Conservation (phyloP, 2,888 invertebrate genomes). For the Apamea epomidion region DNA sequence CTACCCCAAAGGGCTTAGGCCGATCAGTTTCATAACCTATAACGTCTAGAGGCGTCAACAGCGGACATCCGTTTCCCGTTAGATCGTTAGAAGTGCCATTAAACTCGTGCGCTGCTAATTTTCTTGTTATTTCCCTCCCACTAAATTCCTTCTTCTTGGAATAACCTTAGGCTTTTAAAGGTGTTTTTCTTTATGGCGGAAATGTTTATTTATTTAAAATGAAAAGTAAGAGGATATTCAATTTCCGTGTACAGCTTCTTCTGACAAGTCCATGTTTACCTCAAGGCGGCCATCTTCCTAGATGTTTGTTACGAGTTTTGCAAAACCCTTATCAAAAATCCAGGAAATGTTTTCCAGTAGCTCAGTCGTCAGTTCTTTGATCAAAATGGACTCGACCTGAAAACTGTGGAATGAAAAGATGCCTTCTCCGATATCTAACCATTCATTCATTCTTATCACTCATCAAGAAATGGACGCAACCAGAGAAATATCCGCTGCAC, state of each 20-base stretch:
- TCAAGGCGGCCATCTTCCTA: neutral
- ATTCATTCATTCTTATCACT: slow-evolving; percentile 41
- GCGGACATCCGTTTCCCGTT: slow-evolving; percentile 33
- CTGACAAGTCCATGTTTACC: neutral
- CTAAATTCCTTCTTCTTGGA: slow-evolving; percentile 8
- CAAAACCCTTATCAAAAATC: neutral
- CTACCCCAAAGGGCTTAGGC: neutral
- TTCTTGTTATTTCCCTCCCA: slow-evolving; percentile 35
- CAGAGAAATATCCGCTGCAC: slow-evolving; percentile 40
- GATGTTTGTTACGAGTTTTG: neutral
- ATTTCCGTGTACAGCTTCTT: neutral
- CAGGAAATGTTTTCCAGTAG: neutral
- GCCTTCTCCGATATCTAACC: neutral
- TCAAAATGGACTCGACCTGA: slow-evolving; percentile 14
- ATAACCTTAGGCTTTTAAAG: slow-evolving; percentile 19
- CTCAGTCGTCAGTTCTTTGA: neutral
- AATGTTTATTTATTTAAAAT: neutral
- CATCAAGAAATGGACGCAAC: slow-evolving; percentile 45
- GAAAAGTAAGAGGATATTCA: neutral
- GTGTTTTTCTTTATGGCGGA: neutral
- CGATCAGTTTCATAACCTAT: slow-evolving; percentile 32
- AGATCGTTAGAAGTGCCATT: slow-evolving; percentile 45
- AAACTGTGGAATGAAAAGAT: slow-evolving; percentile 10
- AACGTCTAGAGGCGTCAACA: slow-evolving; percentile 1
- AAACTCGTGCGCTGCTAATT: slow-evolving; percentile 42